Percentiles rank a stretch among this genome's conserved stretches.
phyloP scores from a whole-genome alignment of 2,888 invertebrate species.

The Hedya salicella region DNA sequence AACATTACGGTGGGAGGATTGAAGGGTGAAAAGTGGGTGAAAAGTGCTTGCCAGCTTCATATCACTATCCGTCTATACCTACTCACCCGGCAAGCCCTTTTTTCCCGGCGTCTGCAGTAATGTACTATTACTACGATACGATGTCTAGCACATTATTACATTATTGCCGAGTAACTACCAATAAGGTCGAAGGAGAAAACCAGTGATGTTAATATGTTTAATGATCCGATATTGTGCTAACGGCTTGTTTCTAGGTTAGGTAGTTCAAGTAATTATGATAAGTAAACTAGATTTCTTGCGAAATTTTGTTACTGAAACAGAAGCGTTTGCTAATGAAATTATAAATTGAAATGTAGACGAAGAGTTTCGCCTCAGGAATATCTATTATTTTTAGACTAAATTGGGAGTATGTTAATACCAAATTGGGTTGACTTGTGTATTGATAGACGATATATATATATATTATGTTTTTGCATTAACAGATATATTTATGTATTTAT shows the following conservation, averaged over 20 bases:
- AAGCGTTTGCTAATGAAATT: not conserved
- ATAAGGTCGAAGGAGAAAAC: not conserved
- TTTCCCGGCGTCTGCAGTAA: no score
- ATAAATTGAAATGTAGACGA: not conserved
- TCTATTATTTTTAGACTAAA: not conserved
- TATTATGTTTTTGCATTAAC: no score
- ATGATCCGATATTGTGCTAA: not conserved
- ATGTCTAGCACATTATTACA: not conserved
- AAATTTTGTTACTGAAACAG: not conserved
- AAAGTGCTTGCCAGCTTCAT: no score
- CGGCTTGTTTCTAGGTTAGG: not conserved
- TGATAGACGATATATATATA: no score
- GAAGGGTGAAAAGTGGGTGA: no score
- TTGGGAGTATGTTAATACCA: no score
- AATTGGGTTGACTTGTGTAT: no score
- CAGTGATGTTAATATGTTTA: not conserved
- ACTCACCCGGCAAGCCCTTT: no score
- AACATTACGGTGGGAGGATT: no score
- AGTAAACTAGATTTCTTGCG: not conserved
- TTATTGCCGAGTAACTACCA: not conserved
- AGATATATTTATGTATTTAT: no score
- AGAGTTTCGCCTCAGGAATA: not conserved
- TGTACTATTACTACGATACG: no score
- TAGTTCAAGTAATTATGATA: not conserved
- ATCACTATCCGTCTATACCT: no score